Conservation (phyloP, 2,888 invertebrate genomes). For the Pelosia muscerda region DNA sequence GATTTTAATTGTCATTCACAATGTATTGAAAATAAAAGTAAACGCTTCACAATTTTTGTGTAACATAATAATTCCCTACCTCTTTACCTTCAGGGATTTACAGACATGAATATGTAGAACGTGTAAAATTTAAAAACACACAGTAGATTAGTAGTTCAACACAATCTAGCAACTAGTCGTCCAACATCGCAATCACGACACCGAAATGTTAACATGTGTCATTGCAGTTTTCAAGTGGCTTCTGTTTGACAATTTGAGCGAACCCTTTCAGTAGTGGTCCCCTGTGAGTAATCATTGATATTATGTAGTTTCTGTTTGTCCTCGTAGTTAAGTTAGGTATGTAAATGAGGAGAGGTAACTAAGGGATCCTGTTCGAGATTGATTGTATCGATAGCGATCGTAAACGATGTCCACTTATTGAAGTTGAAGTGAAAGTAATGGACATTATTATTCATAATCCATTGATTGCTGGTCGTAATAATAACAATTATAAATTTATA, state of each 20-base stretch:
- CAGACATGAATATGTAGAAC: neutral
- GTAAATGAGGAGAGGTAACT: slow-evolving; percentile 16
- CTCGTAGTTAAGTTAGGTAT: slow-evolving; percentile 39
- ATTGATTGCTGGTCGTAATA: neutral
- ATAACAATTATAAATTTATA: neutral
- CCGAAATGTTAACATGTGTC: slow-evolving; percentile 83
- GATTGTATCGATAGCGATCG: slow-evolving; percentile 11
- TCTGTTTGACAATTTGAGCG: slow-evolving; percentile 77
- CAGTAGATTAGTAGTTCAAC: slow-evolving; percentile 6
- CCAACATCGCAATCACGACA: slow-evolving; percentile 47
- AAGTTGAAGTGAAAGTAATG: slow-evolving; percentile 8
- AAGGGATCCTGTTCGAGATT: slow-evolving; percentile 17
- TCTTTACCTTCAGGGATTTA: neutral
- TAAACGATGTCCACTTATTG: slow-evolving; percentile 1
- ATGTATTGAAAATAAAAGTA: neutral
- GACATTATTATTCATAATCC: neutral
- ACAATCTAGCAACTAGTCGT: slow-evolving; percentile 42
- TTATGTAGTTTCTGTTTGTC: slow-evolving; percentile 72
- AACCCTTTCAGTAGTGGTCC: slow-evolving; percentile 70
- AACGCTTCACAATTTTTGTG: too few relatives aligned
- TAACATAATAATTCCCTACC: too few relatives aligned
- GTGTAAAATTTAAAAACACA: neutral
- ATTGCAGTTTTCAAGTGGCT: slow-evolving; percentile 83
- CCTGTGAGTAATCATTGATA: slow-evolving; percentile 70
- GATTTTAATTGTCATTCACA: neutral